phyloP scores from a whole-genome alignment of 2,888 invertebrate genomes.

The Melieria picta region DNA sequence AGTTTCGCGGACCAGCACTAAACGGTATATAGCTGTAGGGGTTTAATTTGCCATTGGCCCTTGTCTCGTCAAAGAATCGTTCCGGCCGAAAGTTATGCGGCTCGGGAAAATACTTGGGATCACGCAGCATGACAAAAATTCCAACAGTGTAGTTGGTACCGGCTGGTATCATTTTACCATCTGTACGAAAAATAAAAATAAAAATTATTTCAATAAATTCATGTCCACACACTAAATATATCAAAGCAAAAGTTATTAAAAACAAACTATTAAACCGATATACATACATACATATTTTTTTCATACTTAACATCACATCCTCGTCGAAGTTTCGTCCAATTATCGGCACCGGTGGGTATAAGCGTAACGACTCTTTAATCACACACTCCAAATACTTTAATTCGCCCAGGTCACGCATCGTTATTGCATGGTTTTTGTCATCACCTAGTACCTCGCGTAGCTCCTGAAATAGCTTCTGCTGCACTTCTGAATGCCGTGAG shows the following conservation, averaged over 20 bases:
- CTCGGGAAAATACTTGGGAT: slow-evolving; percentile 56
- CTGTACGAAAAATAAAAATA: slow-evolving; percentile 42
- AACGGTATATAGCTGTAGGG: slow-evolving; percentile 60
- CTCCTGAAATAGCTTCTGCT: slow-evolving; percentile 54
- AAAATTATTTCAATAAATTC: not conserved
- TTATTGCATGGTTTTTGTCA: slow-evolving; percentile 46
- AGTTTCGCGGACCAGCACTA: slow-evolving; percentile 62
- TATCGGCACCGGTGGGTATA: slow-evolving; percentile 74
- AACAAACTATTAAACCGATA: not conserved
- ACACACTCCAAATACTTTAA: slow-evolving; percentile 70
- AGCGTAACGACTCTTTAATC: slow-evolving; percentile 73
- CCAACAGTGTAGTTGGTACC: slow-evolving; percentile 52
- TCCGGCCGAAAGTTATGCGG: slow-evolving; percentile 60
- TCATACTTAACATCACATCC: slow-evolving; percentile 67
- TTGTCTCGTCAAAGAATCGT: slow-evolving; percentile 67
- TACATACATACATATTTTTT: not conserved
- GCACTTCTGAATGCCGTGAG: slow-evolving; percentile 55
- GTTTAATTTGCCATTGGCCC: slow-evolving; percentile 59
- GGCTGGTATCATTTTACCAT: slow-evolving; percentile 55
- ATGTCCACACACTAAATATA: not conserved
- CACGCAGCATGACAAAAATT: slow-evolving; percentile 54
- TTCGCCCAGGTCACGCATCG: slow-evolving; percentile 52
- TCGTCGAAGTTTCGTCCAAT: slow-evolving; percentile 69
- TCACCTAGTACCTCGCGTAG: slow-evolving; percentile 53
- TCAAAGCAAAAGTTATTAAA: not conserved